Evolutionary conservation across 1,140 invertebrate species (phyloP), one percentile per base, ranked within the genome.

Genomic region (Magallana gigas): DNA sequence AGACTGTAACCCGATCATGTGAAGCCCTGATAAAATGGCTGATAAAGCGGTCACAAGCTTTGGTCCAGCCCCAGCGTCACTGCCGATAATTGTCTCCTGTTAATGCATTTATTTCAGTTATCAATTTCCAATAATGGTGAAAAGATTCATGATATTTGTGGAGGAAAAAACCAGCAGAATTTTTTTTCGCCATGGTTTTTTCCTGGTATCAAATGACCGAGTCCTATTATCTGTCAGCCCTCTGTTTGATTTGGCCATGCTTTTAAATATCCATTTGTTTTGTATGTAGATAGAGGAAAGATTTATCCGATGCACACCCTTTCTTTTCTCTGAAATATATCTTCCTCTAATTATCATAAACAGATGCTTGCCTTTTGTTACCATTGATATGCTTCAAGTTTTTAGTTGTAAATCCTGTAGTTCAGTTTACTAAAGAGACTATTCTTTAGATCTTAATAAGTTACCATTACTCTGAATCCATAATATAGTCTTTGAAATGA

Each of bases 1-100:
- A 76, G 68, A 76, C 18, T 76, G 68, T 76, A 76, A 76, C 68
- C 68, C 23, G 23, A 76, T 76, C 18, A 76, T 23, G 18, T 29
- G 68, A 12, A 76, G 23, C 68, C 29, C 9, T 9, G 68, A 76
- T 76, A 29, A 76, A 76, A 76, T 76, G 68, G 23, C 68, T 12
- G 68, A 76, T 76, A 76, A 11, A 76, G 36, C 36, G 68, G 68
- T 76, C 18, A 3, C 23, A 36, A 76, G 68, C 18, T 76, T 29
- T 12, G 11, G 68, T 76, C 68, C 68, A 36, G 23, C 23, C 9
- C 23, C 36, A 29, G 36, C 68, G 36, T 12, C 23, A 29, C 18
- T 68, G 68, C 18, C 9, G 68, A 76, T 76, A 76, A 76, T 76
- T 29, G 12, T 76, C 12, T 76, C 68, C 68, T 76, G 68, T 23